These are phyloP conservation scores for Laticauda colubrina DNA, from an alignment of 2,113 vertebrate genomes.

Conservation along the genomic window DNA sequence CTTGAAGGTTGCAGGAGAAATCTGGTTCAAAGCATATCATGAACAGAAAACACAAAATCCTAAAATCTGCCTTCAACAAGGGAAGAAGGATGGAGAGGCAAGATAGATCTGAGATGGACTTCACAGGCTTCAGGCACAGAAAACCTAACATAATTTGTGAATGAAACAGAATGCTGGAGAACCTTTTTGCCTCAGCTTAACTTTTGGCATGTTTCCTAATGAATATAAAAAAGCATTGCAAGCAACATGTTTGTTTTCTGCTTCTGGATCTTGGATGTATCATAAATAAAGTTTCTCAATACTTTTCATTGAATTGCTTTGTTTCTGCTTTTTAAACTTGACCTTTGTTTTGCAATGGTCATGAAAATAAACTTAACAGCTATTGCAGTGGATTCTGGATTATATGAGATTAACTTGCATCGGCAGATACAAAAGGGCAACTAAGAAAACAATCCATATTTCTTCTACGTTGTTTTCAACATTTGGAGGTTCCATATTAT, in stretches of 20 bases:
- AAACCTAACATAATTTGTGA: background rate
- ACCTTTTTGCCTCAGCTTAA: background rate
- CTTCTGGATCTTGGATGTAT: background rate
- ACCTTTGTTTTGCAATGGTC: background rate
- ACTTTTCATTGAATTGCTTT: background rate
- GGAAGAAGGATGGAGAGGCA: background rate
- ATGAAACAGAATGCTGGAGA: background rate
- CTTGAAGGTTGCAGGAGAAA: conserved; percentile 1
- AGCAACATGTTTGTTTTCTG: background rate
- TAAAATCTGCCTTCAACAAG: background rate
- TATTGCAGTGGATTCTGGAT: background rate
- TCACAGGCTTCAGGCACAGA: background rate
- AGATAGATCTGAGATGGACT: background rate
- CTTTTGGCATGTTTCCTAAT: background rate
- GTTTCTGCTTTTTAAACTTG: background rate
- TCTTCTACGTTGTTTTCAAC: background rate
- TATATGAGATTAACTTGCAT: background rate
- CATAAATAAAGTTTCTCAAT: background rate
- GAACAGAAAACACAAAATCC: background rate
- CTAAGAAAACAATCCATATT: background rate
- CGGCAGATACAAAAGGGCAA: background rate
- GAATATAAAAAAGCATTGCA: background rate
- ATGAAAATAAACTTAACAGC: background rate
- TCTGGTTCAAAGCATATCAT: conserved; percentile 2
- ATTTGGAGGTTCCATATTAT: background rate